phyloP scores from a whole-genome alignment of 2,888 invertebrate species.

The Leptinotarsa peninsularis region DNA sequence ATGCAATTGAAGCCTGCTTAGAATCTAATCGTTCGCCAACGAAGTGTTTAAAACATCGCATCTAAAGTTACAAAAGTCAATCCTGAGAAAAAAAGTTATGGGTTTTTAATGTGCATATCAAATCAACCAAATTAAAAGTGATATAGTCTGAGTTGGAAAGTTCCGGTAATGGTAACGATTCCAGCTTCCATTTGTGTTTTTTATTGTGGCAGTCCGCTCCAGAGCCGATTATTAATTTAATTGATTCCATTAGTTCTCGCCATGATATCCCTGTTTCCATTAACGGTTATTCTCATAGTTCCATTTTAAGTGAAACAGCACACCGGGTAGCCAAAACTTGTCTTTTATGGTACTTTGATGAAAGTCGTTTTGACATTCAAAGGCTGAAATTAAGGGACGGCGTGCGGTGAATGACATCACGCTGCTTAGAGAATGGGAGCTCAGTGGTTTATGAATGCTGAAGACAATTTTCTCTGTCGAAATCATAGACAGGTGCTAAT shows the following conservation, averaged over 20 bases:
- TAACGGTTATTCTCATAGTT: constrained; percentile 18
- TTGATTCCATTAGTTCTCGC: constrained; percentile 20
- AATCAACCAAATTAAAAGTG: background rate
- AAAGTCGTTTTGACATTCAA: constrained; percentile 30
- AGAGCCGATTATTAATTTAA: constrained; percentile 15
- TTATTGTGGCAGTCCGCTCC: constrained; percentile 2
- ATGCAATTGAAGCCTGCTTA: no score
- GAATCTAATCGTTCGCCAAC: no score
- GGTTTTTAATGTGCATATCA: background rate
- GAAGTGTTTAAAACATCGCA: no score
- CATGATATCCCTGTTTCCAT: constrained; percentile 14
- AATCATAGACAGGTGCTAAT: no score
- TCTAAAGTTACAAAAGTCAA: no score
- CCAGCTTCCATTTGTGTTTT: constrained; percentile 2
- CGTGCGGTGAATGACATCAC: constrained; percentile 26
- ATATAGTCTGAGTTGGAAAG: background rate
- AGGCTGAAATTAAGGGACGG: constrained; percentile 26
- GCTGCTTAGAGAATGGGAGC: constrained; percentile 5
- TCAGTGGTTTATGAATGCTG: background rate
- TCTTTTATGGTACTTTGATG: constrained; percentile 23
- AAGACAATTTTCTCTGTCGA: background rate
- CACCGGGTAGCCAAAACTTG: constrained; percentile 10
- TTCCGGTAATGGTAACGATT: background rate
- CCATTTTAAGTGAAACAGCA: constrained; percentile 17
- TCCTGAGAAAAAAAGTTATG: background rate